These are phyloP conservation scores for Menura novaehollandiae DNA, from an alignment of 2,113 vertebrate genomes.

Conservation along the genomic window DNA sequence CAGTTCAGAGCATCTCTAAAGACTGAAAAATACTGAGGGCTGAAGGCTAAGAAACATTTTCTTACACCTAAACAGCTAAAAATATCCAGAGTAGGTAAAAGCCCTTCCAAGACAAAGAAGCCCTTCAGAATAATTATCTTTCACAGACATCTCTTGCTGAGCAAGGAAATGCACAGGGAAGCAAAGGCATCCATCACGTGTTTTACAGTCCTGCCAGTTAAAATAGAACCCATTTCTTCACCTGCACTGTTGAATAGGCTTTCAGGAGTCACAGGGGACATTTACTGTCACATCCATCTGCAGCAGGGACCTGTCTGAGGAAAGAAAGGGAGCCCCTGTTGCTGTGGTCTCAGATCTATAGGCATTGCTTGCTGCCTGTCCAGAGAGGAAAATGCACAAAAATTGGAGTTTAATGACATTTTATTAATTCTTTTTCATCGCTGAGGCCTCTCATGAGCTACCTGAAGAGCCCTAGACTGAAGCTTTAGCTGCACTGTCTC, in stretches of 20 bases:
- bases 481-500: neutral
- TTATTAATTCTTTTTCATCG: neutral
- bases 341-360: neutral
- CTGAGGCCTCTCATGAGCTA: neutral
- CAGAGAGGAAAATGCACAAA: neutral
- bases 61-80: neutral
- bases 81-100: neutral
- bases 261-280: neutral
- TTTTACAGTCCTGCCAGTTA: neutral
- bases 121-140: neutral
- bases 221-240: neutral
- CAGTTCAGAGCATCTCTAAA: neutral
- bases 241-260: rapidly evolving
- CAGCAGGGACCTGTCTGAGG: rapidly evolving
- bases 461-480: rapidly evolving
- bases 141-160: neutral
- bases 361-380: neutral
- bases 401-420: neutral
- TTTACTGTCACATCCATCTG: neutral
- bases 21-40: neutral
- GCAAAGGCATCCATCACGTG: neutral
- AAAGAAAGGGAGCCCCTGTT: neutral
- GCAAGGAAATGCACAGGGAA: neutral
- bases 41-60: neutral
- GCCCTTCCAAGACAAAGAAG: neutral